These are phyloP conservation scores for Desoria tigrina DNA, from an alignment of 2,888 invertebrate genomes.

Conservation along the genomic window DNA sequence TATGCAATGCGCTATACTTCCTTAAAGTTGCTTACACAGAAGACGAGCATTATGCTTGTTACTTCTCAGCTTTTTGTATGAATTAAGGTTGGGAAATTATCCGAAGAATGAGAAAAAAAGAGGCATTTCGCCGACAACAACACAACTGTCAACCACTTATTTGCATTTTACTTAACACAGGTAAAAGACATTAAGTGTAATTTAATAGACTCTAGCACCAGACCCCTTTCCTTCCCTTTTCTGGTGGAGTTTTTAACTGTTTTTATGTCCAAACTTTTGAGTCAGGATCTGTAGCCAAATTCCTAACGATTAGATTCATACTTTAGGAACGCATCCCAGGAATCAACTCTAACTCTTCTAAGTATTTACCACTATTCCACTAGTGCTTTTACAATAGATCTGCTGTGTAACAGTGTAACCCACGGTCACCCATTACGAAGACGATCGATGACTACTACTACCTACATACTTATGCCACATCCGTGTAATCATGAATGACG, in stretches of 20 bases:
- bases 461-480: too few relatives aligned
- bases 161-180: constrained; percentile 10
- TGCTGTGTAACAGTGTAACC: neutral
- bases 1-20: too few relatives aligned
- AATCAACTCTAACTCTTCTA: neutral
- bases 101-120: neutral
- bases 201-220: constrained; percentile 10
- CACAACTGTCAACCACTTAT: constrained; percentile 17
- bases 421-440: constrained; percentile 5
- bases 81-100: constrained; percentile 5
- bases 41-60: too few relatives aligned
- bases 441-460: constrained; percentile 4
- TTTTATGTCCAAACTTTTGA: too few relatives aligned
- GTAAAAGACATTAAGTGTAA: neutral
- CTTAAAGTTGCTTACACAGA: too few relatives aligned
- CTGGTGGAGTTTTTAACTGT: too few relatives aligned
- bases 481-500: constrained; percentile 8
- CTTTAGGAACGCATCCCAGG: neutral
- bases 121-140: constrained; percentile 13
- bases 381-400: neutral
- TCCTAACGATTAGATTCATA: too few relatives aligned
- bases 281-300: too few relatives aligned
- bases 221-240: neutral
- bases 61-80: too few relatives aligned
- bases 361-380: neutral